A percentile compares a stretch with the other conserved stretches of the same genome.
These are phyloP conservation scores for Melanostoma mellinum DNA, from an alignment of 2,888 invertebrate species.

Conservation along the genomic window DNA sequence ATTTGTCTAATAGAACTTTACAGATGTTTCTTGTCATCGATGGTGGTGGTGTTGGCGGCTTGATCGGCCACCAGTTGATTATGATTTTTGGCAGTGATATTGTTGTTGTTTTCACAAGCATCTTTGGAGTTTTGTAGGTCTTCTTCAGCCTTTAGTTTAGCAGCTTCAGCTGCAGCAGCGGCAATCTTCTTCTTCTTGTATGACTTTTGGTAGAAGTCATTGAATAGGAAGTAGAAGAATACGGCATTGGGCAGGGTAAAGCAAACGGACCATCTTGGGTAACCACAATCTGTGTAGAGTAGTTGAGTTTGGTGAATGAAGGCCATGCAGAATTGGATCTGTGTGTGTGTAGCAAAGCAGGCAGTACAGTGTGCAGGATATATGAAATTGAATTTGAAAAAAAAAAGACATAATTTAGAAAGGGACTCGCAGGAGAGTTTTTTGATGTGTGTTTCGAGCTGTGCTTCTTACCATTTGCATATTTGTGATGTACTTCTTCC, in stretches of 20 bases:
- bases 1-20: slow-evolving; percentile 43
- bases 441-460: not conserved
- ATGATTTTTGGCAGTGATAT: slow-evolving; percentile 75
- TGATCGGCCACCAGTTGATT: slow-evolving; percentile 63
- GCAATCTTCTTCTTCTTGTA: slow-evolving; percentile 83
- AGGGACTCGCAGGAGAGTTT: slow-evolving; percentile 15
- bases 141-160: slow-evolving; percentile 65
- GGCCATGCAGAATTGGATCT: slow-evolving; percentile 95
- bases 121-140: slow-evolving; percentile 53
- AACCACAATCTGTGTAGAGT: slow-evolving; percentile 93
- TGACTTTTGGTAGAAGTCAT: slow-evolving; percentile 93
- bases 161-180: slow-evolving; percentile 73
- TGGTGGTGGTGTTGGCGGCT: not conserved
- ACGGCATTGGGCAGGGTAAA: slow-evolving; percentile 95
- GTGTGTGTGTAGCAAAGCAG: slow-evolving; percentile 53
- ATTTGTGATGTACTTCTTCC: slow-evolving; percentile 96
- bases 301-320: slow-evolving; percentile 94
- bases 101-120: slow-evolving; percentile 77
- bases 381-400: slow-evolving; percentile 14
- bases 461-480: slow-evolving; percentile 90
- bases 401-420: slow-evolving; percentile 54
- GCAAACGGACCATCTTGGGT: slow-evolving; percentile 91
- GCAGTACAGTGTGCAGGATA: slow-evolving; percentile 18
- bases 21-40: slow-evolving; percentile 54
- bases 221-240: slow-evolving; percentile 96